These are phyloP conservation scores for Sebastes trivittatus DNA, from an alignment of 2,797 vertebrate species.

Conservation along the genomic window DNA sequence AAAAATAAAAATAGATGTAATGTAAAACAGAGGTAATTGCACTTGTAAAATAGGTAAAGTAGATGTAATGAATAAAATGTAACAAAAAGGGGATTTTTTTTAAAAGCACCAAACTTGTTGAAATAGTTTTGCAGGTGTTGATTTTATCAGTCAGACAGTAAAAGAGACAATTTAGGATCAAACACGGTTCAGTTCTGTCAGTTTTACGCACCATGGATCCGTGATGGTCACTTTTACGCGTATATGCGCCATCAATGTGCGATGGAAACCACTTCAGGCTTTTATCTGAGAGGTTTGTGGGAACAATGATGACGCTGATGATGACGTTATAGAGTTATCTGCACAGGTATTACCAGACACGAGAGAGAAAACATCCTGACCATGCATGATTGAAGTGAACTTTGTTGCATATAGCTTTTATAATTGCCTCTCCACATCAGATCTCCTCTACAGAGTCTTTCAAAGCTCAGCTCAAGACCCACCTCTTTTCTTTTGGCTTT, in stretches of 20 bases:
- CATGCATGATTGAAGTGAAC: background rate
- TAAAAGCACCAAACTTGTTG: background rate
- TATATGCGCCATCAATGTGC: background rate
- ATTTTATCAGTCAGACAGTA: background rate
- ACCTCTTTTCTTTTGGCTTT: too few relatives aligned
- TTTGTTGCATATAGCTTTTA: background rate
- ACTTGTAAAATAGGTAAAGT: too few relatives aligned
- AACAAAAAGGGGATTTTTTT: background rate
- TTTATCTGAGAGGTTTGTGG: background rate
- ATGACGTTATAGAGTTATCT: background rate
- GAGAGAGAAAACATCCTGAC: background rate
- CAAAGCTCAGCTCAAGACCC: too few relatives aligned
- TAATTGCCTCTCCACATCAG: too few relatives aligned
- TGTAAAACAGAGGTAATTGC: too few relatives aligned
- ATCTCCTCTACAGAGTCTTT: too few relatives aligned
- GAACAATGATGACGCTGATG: background rate
- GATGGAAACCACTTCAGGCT: background rate
- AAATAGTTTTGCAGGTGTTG: background rate
- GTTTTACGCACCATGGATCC: background rate
- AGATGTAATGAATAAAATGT: too few relatives aligned
- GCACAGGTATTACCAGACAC: background rate
- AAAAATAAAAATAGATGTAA: too few relatives aligned
- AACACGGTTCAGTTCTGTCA: background rate
- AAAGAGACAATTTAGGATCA: background rate
- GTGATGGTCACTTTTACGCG: background rate